These are phyloP conservation scores for Varecia variegata DNA, from an alignment of 2,797 vertebrate genomes.

Conservation along the genomic window DNA sequence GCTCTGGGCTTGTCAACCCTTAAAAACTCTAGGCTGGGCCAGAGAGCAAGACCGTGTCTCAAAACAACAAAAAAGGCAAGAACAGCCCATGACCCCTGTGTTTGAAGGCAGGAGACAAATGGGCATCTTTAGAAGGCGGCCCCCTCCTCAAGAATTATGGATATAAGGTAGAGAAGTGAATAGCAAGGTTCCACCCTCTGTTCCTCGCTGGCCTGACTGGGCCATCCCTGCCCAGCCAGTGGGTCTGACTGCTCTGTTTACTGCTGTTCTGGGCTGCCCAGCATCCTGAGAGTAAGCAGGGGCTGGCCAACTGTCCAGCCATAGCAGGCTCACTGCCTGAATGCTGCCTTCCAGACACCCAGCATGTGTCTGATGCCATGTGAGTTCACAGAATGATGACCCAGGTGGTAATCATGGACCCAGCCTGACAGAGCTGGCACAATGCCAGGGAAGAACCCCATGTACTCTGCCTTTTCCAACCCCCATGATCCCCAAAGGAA, in stretches of 20 bases:
- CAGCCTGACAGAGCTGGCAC: fast-evolving
- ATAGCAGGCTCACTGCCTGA: not conserved
- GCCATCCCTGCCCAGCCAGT: not conserved
- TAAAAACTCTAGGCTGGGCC: not conserved
- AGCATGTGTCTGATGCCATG: not conserved
- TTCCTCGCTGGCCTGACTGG: not conserved
- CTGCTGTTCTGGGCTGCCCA: not conserved
- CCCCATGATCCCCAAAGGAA: fast-evolving
- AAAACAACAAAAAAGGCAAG: not conserved
- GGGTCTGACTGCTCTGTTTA: too few relatives aligned
- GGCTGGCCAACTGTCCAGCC: too few relatives aligned
- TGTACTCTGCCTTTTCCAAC: not conserved
- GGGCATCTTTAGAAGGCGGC: not conserved
- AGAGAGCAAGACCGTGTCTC: not conserved
- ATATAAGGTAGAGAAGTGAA: not conserved
- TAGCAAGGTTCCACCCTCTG: not conserved
- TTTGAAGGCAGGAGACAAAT: not conserved
- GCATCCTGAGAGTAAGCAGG: not conserved
- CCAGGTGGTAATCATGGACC: fast-evolving
- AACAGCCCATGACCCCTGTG: not conserved
- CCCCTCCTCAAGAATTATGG: not conserved
- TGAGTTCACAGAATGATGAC: fast-evolving
- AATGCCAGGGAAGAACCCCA: fast-evolving
- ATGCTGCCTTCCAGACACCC: not conserved
- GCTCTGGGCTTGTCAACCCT: not conserved